These are phyloP conservation scores for Trypoxylon attenuatum DNA, from an alignment of 2,888 invertebrate species.

Conservation along the genomic window DNA sequence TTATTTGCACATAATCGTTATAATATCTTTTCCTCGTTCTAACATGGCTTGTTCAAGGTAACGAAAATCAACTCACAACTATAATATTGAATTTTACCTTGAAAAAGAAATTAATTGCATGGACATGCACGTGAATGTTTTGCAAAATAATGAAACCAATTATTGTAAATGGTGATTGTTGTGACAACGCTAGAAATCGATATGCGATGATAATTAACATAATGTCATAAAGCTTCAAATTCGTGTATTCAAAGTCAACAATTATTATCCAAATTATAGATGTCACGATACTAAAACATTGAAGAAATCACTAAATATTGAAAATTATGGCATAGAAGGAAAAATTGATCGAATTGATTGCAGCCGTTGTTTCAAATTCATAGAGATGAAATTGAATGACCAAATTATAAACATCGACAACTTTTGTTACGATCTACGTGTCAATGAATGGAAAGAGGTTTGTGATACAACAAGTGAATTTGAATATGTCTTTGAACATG, in stretches of 20 bases:
- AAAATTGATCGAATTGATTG: slow-evolving; percentile 53
- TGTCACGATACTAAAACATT: background rate
- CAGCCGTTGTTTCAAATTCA: slow-evolving; percentile 41
- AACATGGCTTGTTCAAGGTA: slow-evolving; percentile 13
- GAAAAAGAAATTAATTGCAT: too few species aligned
- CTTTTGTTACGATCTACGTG: slow-evolving; percentile 6
- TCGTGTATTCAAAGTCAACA: background rate
- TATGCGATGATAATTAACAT: background rate
- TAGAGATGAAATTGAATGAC: slow-evolving; percentile 36
- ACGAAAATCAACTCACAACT: background rate
- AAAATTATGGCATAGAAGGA: slow-evolving; percentile 38
- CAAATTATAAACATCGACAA: slow-evolving; percentile 30
- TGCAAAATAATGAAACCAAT: too few species aligned
- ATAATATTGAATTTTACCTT: background rate
- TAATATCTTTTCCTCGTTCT: background rate
- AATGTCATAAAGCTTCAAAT: background rate
- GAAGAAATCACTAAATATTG: slow-evolving; percentile 32
- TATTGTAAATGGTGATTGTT: too few species aligned
- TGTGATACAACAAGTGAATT: too few species aligned
- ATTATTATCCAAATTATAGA: slow-evolving; percentile 11
- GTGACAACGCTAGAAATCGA: background rate
- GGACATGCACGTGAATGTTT: too few species aligned
- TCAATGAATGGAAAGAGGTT: slow-evolving; percentile 28
- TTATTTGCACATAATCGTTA: too few species aligned
- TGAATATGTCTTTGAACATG: background rate